Evolutionary conservation across 2,797 vertebrate genomes (phyloP), one percentile per base, ranked within the genome.

Genomic region (Sebastes dallii): DNA sequence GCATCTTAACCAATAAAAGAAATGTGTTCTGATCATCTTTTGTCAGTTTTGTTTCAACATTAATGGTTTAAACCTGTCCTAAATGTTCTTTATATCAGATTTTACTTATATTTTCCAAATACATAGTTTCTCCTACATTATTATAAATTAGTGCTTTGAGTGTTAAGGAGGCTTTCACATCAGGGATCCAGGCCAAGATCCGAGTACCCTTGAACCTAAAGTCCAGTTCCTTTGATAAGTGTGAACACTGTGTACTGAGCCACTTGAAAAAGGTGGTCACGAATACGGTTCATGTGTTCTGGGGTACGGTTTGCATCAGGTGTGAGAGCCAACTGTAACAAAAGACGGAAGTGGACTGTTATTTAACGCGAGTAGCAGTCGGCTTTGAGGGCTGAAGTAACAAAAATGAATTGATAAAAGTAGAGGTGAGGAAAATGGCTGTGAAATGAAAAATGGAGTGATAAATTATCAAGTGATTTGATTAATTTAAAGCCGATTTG

Each of bases 1-100:
- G 72, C 71, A 78, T 74, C 29, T 58, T 75, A 78, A 88, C 61
- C 68, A 88, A 89, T 88, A 89, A 91, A 94, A 59, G 1, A 75
- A 78, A 72, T 29, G 24, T 75, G 9, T 70, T 86, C 30, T 55
- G 69, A 69, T 14, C 36, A 36, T 61, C 2, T 39, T 58, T 36
- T 39, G 14, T 72, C 4, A 4, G 14, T 71, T 78, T 67, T 78
- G 4, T 27, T 72, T 29, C 20, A 22, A 25, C 46, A n/a, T 32
- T 11, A 20, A 30, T 39, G 18, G 0, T 50, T 77, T 24, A 13
- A 30, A 59, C 18, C 18, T 62, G 0, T 30, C 4, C 2, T 27
- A 13, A 32, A 58, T 14, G 5, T 46, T 27, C 0, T 22, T 29
- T 13, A 24, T 39, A 55, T 64, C 7, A 5, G 0, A 18, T 76